phyloP scores from a whole-genome alignment of 2,888 invertebrate species.

The Bursaphelenchus okinawaensis region DNA sequence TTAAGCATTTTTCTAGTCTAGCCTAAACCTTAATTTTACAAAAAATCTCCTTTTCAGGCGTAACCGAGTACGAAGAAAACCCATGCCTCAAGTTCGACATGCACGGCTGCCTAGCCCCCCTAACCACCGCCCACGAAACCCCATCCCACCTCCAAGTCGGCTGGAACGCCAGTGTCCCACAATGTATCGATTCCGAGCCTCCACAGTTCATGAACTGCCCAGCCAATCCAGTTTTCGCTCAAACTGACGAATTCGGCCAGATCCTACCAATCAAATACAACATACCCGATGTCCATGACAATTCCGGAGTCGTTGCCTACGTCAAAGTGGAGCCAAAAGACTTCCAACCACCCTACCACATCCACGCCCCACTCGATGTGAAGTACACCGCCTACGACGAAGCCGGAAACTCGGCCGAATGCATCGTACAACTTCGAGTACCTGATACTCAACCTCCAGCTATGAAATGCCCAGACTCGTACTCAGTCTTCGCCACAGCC shows the following conservation, averaged over 20 bases:
- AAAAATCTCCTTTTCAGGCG: too few relatives aligned
- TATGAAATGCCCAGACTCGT: constrained; percentile 57
- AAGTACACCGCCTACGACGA: constrained; percentile 94
- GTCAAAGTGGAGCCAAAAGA: constrained; percentile 85
- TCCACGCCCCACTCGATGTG: constrained; percentile 71
- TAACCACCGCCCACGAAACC: constrained; percentile 44
- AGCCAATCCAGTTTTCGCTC: constrained; percentile 80
- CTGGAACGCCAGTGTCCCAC: constrained; percentile 57
- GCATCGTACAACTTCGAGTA: constrained; percentile 80
- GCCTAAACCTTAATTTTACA: too few relatives aligned
- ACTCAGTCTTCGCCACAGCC: constrained; percentile 41
- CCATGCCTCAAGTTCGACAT: constrained; percentile 91
- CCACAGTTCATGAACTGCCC: constrained; percentile 94
- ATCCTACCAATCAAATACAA: constrained; percentile 83
- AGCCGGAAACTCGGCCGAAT: constrained; percentile 93
- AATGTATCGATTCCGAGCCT: constrained; percentile 75
- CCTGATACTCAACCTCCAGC: constrained; percentile 56
- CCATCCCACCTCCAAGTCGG: constrained; percentile 55
- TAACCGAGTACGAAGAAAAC: constrained; percentile 92
- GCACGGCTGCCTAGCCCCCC: constrained; percentile 76
- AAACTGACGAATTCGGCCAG: constrained; percentile 77
- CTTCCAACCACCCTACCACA: constrained; percentile 62
- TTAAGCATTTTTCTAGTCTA: too few relatives aligned
- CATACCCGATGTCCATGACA: constrained; percentile 87
- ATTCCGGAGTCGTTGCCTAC: constrained; percentile 81